phyloP scores from a whole-genome alignment of 2,888 invertebrate species.

The Germaria angustata region DNA sequence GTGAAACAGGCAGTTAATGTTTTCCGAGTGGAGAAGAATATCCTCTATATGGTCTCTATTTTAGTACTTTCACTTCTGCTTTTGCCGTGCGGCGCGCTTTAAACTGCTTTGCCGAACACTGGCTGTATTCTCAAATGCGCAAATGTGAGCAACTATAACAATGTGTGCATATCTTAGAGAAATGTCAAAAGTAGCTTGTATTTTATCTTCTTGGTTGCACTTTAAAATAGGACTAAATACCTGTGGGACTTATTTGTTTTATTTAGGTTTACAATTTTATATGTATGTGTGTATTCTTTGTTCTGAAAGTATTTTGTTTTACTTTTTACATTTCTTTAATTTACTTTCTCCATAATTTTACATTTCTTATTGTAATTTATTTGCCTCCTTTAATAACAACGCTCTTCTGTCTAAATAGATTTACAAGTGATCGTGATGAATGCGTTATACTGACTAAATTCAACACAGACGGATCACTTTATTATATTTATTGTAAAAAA shows the following conservation, averaged over 20 bases:
- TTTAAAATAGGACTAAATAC: not conserved
- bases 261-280: not conserved
- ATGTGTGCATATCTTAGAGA: not conserved
- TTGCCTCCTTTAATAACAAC: constrained; percentile 1
- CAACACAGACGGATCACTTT: constrained; percentile 72
- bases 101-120: constrained; percentile 6
- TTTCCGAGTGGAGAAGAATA: not conserved
- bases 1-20: no score
- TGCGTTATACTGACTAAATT: constrained; percentile 76
- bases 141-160: not conserved
- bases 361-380: not conserved
- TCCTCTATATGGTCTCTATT: constrained; percentile 23
- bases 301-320: constrained; percentile 25
- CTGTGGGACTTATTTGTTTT: not conserved
- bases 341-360: constrained; percentile 38
- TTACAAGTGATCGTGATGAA: constrained; percentile 72
- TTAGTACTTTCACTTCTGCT: constrained; percentile 55
- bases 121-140: constrained; percentile 1
- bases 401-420: constrained; percentile 6
- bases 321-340: not conserved
- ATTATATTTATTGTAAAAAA: constrained; percentile 68
- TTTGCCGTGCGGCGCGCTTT: not conserved
- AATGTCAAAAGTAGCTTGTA: not conserved
- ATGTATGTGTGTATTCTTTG: not conserved
- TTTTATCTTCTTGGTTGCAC: not conserved